Percentiles rank a stretch among this genome's conserved stretches.
phyloP scores from a whole-genome alignment of 1,140 invertebrate genomes.

The Trichogramma pretiosum region DNA sequence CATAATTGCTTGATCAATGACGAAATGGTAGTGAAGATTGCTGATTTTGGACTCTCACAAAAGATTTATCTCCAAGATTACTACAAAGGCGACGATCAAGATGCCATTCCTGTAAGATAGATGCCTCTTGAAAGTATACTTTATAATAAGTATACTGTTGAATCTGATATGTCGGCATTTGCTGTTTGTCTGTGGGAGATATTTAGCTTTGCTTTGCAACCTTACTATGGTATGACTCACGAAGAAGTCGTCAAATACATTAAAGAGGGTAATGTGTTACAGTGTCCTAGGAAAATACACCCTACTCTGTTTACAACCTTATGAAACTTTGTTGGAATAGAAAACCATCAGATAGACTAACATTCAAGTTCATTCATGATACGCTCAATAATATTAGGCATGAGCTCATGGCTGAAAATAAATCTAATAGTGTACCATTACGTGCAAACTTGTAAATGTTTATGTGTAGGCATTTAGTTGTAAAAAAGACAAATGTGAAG shows the following conservation, averaged over 20 bases:
- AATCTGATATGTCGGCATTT: constrained; percentile 91
- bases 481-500: no score
- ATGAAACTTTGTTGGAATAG: constrained; percentile 91
- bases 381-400: constrained; percentile 57
- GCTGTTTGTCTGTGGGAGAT: constrained; percentile 93
- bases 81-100: constrained; percentile 86
- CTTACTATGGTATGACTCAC: constrained; percentile 90
- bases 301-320: constrained; percentile 79
- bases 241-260: constrained; percentile 90
- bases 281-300: constrained; percentile 84
- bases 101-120: constrained; percentile 89
- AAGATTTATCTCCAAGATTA: constrained; percentile 88
- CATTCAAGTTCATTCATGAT: constrained; percentile 68
- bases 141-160: constrained; percentile 88
- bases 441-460: constrained; percentile 33
- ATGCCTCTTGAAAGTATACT: constrained; percentile 92
- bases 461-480: neutral
- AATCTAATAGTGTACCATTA: constrained; percentile 33
- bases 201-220: constrained; percentile 86
- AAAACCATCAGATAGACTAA: constrained; percentile 73
- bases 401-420: constrained; percentile 45
- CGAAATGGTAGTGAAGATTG: constrained; percentile 91
- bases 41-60: constrained; percentile 88
- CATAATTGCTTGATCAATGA: constrained; percentile 93
- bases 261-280: constrained; percentile 81